Percentiles rank a stretch among this genome's conserved stretches.
Evolutionary conservation across 2,888 invertebrate species (phyloP).

Genomic region (Ferrisia virgata): DNA sequence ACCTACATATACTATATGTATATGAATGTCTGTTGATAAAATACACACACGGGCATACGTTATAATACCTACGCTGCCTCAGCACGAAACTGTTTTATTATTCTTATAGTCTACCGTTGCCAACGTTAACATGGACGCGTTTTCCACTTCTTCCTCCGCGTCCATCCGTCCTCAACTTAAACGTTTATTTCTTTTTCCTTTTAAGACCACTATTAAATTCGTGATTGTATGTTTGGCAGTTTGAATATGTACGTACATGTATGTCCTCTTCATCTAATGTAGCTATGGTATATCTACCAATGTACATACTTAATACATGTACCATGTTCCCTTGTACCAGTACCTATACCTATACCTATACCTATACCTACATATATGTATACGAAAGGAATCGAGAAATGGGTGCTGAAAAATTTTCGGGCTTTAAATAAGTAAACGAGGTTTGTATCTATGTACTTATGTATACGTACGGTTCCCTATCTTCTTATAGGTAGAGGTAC

Average conservation of each 20-base stretch:
- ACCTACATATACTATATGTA: too few species aligned
- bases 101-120: constrained; percentile 45
- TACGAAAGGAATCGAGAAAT: neutral
- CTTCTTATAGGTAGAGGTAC: too few species aligned
- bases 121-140: constrained; percentile 44
- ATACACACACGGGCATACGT: constrained; percentile 41
- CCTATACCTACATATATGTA: too few species aligned
- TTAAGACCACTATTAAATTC: constrained; percentile 43
- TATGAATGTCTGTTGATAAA: constrained; percentile 37
- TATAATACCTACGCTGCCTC: constrained; percentile 45
- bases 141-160: constrained; percentile 29
- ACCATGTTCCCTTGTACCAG: too few species aligned
- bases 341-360: too few species aligned
- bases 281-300: neutral
- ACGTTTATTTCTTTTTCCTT: constrained; percentile 39
- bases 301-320: too few species aligned
- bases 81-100: constrained; percentile 45
- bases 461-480: neutral
- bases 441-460: neutral
- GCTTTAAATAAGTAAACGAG: neutral
- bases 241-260: neutral
- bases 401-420: neutral
- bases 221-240: constrained; percentile 40
- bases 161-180: neutral
- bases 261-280: too few species aligned